Base-by-base conservation (phyloP, 2,797 vertebrate species). In the Girardinus metallicus region DNA sequence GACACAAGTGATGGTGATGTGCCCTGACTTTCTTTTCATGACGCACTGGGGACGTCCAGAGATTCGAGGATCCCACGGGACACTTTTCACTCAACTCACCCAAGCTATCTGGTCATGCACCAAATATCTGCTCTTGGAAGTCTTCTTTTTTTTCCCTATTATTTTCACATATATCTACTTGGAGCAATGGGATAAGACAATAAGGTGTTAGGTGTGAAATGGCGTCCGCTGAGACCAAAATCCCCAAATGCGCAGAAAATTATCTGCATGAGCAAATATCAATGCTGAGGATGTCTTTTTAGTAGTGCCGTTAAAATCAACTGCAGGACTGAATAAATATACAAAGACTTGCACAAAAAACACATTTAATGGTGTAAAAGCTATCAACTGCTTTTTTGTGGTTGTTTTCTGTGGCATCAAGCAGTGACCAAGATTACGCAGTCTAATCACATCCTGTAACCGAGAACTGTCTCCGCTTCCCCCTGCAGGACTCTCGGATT, bases 401-500 rank as follows among this genome's bases (percentile, higher is more conserved):
- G 81, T 85, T 85, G 75, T 88, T 89, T 91, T 88, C 71, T 73
- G 71, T 82, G 84, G 83, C 75, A 88, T 84, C 79, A 46, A 83
- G 84, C 86, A 81, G 84, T 85, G 34, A 49, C 75, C 44, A n/a
- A 78, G 41, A 94, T 93, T 91, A 91, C n/a, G 57, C 51, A 93
- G 90, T 94, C 92, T 88, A 87, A 93, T 93, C 93, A 93, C 94
- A 93, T 93, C 85, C 85, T 87, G 90, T 84, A 88, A 89, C 84
- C 46, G 84, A 91, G 90, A 90, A 85, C 89, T 85, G 92, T 93
- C 92, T 94, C 82, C 86, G 76, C 80, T 89, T 87, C 84, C 90
- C 75, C 88, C 93, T 89, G 88, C 93, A 93, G 92, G 94, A 94
- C 89, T 91, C 85, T 88, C 77, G 86, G 91, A 95, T 95, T 95